phyloP scores from a whole-genome alignment of 2,797 vertebrate species.

The Limnodromus scolopaceus region DNA sequence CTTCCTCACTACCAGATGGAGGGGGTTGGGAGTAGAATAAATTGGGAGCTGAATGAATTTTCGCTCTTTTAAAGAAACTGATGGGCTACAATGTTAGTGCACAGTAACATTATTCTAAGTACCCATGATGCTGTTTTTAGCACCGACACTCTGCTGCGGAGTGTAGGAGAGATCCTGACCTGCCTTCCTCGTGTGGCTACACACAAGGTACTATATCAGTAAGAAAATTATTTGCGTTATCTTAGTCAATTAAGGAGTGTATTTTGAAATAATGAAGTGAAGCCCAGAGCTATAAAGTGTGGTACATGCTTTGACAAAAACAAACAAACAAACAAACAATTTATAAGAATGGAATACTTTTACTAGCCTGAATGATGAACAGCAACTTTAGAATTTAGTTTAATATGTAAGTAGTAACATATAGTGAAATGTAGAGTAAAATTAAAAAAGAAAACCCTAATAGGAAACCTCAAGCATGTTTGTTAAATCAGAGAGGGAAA shows the following conservation, averaged over 20 bases:
- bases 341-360: background rate
- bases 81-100: background rate
- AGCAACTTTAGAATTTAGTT: background rate
- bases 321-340: background rate
- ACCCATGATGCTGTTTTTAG: background rate
- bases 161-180: background rate
- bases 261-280: slow-evolving; percentile 4
- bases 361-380: background rate
- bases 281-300: background rate
- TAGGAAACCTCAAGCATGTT: background rate
- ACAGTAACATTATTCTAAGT: background rate
- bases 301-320: background rate
- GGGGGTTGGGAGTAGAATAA: background rate
- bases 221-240: background rate
- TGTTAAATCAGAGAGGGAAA: background rate
- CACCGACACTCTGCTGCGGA: rapidly evolving
- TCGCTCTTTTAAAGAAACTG: rapidly evolving
- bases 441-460: background rate
- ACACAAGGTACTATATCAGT: background rate
- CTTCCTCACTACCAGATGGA: background rate
- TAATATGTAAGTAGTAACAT: background rate
- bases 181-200: background rate
- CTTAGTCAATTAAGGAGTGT: background rate
- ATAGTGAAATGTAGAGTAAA: background rate
- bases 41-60: background rate